Conservation (phyloP, 2,888 invertebrate genomes). For the Junonia oenone region DNA sequence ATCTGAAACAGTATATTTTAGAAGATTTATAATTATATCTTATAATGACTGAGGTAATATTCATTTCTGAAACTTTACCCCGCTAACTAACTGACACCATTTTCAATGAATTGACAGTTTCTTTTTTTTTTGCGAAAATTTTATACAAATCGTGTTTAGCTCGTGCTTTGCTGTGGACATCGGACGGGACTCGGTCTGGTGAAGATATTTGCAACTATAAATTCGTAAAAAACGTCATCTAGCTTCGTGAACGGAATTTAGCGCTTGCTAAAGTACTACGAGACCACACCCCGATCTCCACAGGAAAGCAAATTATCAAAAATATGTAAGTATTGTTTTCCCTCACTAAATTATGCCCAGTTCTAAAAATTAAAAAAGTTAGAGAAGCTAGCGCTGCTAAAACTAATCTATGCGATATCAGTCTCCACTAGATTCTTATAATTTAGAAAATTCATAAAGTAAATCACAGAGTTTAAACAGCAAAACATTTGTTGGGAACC, state of each 20-base stretch:
- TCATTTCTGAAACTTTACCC: conserved; percentile 47
- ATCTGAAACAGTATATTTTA: conserved; percentile 58
- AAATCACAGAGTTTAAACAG: conserved; percentile 77
- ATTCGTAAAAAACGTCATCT: conserved; percentile 22
- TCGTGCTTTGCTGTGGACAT: conserved; percentile 53
- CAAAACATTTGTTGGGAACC: conserved; percentile 66
- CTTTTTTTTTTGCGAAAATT: conserved; percentile 42
- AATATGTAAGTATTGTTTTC: conserved; percentile 51
- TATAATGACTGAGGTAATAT: conserved; percentile 55
- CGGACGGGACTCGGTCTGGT: conserved; percentile 20
- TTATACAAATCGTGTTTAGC: conserved; percentile 45
- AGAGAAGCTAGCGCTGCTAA: conserved; percentile 79
- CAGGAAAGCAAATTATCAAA: conserved; percentile 60
- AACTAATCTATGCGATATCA: conserved; percentile 79
- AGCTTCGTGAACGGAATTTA: conserved; percentile 10
- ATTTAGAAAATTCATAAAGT: conserved; percentile 78
- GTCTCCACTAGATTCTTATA: conserved; percentile 79
- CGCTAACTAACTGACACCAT: conserved; percentile 65
- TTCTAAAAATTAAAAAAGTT: conserved; percentile 62
- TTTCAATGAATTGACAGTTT: conserved; percentile 74
- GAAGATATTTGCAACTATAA: conserved; percentile 19
- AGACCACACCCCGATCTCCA: conserved; percentile 40
- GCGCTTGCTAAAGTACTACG: conserved; percentile 10
- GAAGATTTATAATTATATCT: conserved; percentile 53
- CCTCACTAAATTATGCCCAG: conserved; percentile 55